phyloP scores from a whole-genome alignment of 2,797 vertebrate species.

The Lagodon rhomboides region DNA sequence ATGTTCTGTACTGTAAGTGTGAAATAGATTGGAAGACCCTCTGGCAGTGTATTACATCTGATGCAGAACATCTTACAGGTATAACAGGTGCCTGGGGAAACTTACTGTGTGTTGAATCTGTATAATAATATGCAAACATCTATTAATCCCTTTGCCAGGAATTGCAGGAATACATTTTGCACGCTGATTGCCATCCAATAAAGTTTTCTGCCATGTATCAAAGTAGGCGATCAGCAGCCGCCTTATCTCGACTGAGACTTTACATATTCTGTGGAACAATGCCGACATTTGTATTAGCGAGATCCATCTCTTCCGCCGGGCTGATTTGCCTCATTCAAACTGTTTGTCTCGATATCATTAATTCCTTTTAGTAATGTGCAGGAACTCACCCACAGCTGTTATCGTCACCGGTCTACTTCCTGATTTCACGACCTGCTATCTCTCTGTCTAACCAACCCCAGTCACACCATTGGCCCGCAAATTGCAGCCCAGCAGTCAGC shows the following conservation, averaged over 20 bases:
- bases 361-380: conserved; percentile 83
- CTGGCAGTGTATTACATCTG: conserved; percentile 32
- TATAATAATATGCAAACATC: conserved; percentile 59
- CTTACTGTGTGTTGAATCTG: conserved; percentile 41
- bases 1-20: conserved; percentile 12
- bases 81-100: conserved; percentile 54
- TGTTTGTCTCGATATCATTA: conserved; percentile 71
- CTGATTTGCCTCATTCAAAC: conserved; percentile 66
- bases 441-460: conserved; percentile 50
- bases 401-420: conserved; percentile 68
- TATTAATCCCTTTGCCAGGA: conserved; percentile 61
- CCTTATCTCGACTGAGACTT: conserved; percentile 66
- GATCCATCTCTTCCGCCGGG: conserved; percentile 58
- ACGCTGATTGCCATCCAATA: conserved; percentile 74
- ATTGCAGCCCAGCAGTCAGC: conserved; percentile 60
- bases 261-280: conserved; percentile 78
- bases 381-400: conserved; percentile 65
- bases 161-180: conserved; percentile 64
- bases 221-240: conserved; percentile 57
- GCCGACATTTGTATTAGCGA: conserved; percentile 48
- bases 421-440: conserved; percentile 68
- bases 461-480: conserved; percentile 48
- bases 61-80: conserved; percentile 47
- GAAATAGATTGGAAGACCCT: conserved; percentile 35
- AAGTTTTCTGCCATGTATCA: conserved; percentile 69